Percentiles rank a stretch among this genome's conserved stretches.
phyloP scores from a whole-genome alignment of 2,797 vertebrate species.

The Danio kyathit region DNA sequence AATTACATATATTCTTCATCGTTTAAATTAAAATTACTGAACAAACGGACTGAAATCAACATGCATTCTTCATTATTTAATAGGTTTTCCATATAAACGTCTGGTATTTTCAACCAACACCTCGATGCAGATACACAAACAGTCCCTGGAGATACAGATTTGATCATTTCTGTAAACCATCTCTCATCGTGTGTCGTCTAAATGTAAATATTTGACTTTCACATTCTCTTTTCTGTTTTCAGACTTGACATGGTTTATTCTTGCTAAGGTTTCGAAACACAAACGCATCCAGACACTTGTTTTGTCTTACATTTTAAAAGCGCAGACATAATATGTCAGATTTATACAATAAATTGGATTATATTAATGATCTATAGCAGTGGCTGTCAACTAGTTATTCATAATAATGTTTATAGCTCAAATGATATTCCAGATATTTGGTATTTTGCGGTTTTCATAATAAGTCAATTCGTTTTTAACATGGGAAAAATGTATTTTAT shows the following conservation, averaged over 20 bases:
- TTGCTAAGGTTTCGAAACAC: not conserved
- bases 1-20: conserved; percentile 52
- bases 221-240: conserved; percentile 1
- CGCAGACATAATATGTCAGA: not conserved
- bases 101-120: conserved; percentile 30
- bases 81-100: not conserved
- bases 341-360: not conserved
- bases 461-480: no score
- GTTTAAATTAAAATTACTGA: conserved; percentile 51
- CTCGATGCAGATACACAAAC: conserved; percentile 32
- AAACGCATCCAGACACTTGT: not conserved
- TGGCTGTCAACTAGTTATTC: not conserved
- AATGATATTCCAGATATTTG: not conserved
- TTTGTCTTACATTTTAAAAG: not conserved
- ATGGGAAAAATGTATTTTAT: no score
- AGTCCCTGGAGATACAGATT: conserved; percentile 27
- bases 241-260: not conserved
- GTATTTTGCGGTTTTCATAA: no score
- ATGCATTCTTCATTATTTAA: not conserved
- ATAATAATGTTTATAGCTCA: not conserved
- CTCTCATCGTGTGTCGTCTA: not conserved
- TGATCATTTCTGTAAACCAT: conserved; percentile 20
- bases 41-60: not conserved
- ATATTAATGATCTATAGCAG: not conserved
- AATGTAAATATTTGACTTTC: conserved; percentile 24